Base-by-base conservation (phyloP, 2,113 vertebrate species). In the Notothenia coriiceps region DNA sequence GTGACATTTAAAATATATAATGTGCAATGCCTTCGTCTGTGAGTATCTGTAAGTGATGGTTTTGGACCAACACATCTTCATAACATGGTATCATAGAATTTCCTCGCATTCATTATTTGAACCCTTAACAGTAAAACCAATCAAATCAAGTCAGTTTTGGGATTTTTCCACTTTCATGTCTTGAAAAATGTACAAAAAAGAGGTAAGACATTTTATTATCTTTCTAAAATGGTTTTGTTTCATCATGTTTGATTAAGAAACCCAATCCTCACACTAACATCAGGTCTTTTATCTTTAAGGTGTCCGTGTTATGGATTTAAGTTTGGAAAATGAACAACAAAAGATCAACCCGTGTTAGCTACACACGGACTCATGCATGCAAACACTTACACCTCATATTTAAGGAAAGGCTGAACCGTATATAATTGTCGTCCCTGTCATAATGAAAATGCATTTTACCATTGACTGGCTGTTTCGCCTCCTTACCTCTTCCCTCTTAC, bases 391-490 rank as follows among this genome's bases (percentile, higher is more conserved):
- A 84, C 74, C 62, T 76, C 33, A 84, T 51, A 82, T 77, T 64
- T 70, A 75, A 87, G 79, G 59, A 87, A 52, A 29, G 74, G 14
- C 82, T 85, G 80, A 90, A 88, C 88, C 52, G 55, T 63, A 63
- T 62, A 77, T 92, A 88, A 91, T 91, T 91, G 74, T 85, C 77
- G 61, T 81, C 67, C 63, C 80, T 49, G 73, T 78, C 72, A 84
- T 25, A 69, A 75, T 84, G 78, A 83, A 86, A 77, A 65, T 20
- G 67, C 74, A 86, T 88, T 92, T 88, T 61, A 78, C 77, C 74
- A 65, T 75, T 86, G 79, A 86, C 73, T 79, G 74, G 67, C 57
- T 81, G 68, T 68, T 86, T 87, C 35, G 64, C 76, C 64, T 62
- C 70, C 60, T 83, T 65, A 20, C 66, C 68, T 70, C 57, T 60